phyloP scores from a whole-genome alignment of 2,888 invertebrate genomes.

The Anthoptus insignis region DNA sequence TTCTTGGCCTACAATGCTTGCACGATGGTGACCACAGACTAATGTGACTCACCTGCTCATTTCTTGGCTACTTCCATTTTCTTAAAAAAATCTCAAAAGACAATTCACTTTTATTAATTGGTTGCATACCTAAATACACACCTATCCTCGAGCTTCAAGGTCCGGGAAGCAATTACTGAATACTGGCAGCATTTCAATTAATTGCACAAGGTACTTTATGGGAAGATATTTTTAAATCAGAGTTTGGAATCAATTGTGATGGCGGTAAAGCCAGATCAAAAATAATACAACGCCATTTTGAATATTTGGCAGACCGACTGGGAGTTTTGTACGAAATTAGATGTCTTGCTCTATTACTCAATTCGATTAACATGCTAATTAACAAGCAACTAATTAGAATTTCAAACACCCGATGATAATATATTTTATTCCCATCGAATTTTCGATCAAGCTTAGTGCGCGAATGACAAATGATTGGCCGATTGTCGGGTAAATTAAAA shows the following conservation, averaged over 20 bases:
- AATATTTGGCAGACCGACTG: constrained; percentile 37
- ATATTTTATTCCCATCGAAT: too few relatives aligned
- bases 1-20: too few relatives aligned
- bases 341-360: not conserved
- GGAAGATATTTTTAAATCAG: constrained; percentile 31
- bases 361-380: not conserved
- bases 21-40: too few relatives aligned
- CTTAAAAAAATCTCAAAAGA: not conserved
- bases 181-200: constrained; percentile 43
- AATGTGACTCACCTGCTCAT: too few relatives aligned
- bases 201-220: constrained; percentile 32
- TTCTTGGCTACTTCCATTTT: too few relatives aligned
- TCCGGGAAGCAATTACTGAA: constrained; percentile 40
- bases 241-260: constrained; percentile 45
- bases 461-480: too few relatives aligned
- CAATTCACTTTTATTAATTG: constrained; percentile 8
- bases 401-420: too few relatives aligned
- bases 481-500: too few relatives aligned
- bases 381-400: too few relatives aligned
- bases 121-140: constrained; percentile 9
- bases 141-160: constrained; percentile 21
- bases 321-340: constrained; percentile 13
- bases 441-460: too few relatives aligned
- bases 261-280: constrained; percentile 13
- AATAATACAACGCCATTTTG: constrained; percentile 32